Evolutionary conservation across 1,140 invertebrate genomes (phyloP).

Genomic region (Anagrus nilaparvatae): DNA sequence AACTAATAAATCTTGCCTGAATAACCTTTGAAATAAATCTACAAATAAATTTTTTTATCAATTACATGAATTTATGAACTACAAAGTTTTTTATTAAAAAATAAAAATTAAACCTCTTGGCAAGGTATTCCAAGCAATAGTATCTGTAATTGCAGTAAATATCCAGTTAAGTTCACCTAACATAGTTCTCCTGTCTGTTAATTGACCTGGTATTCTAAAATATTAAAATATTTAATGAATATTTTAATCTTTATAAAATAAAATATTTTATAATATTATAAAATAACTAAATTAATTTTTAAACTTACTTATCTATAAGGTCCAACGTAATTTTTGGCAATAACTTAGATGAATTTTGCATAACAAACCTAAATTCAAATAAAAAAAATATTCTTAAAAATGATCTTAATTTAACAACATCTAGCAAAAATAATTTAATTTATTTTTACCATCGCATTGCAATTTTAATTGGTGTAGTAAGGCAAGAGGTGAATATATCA

Average conservation of each 20-base stretch:
- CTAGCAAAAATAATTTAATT: not conserved
- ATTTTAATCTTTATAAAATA: constrained; percentile 3
- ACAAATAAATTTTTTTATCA: constrained; percentile 25
- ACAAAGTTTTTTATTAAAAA: not conserved
- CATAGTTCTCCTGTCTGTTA: constrained; percentile 93
- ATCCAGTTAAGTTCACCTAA: constrained; percentile 99
- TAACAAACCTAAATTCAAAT: constrained; percentile 57
- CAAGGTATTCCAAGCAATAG: constrained; percentile 98
- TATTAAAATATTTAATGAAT: constrained; percentile 10
- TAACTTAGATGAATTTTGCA: constrained; percentile 74
- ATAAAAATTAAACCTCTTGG: constrained; percentile 52
- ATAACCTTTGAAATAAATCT: constrained; percentile 93
- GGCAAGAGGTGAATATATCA: constrained; percentile 94
- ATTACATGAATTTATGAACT: not conserved
- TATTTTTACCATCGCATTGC: constrained; percentile 72
- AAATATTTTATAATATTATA: constrained; percentile 6
- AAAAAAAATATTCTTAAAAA: not conserved
- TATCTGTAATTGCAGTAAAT: constrained; percentile 99
- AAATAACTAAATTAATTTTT: constrained; percentile 5
- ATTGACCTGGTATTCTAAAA: constrained; percentile 82
- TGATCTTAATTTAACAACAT: not conserved
- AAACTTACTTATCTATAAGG: constrained; percentile 76
- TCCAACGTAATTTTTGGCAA: constrained; percentile 73
- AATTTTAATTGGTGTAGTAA: constrained; percentile 97
- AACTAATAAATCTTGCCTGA: constrained; percentile 95